Evolutionary conservation across 2,888 invertebrate species (phyloP), one percentile per base, ranked within the genome.

Genomic region (Hecatera dysodea): DNA sequence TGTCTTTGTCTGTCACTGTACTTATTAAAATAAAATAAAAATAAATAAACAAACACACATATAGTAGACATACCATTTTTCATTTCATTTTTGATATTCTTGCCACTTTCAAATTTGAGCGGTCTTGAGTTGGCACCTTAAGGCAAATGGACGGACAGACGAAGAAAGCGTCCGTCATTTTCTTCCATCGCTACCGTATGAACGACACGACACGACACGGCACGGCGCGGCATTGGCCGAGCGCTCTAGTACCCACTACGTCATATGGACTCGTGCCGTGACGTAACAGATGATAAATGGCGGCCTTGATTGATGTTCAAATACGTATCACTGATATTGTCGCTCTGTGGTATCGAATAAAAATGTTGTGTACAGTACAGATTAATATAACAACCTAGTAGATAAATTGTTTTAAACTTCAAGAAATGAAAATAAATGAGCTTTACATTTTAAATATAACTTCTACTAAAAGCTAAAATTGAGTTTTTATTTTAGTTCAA

Each of bases 301-400:
- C 55, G 12, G 29, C 63, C 76, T 44, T 73, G 79, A 73, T 76
- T 74, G 67, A 79, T 76, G 74, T 39, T 44, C 67, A 44, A 78
- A 48, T 53, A 48, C 57, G 27, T 62, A 36, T 50, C 72, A 24
- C 74, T 50, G 57, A 67, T 79, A 74, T 63, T 59, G 27, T 55
- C 36, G 1, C 4, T 27, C 50, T 52, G 12, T 50, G 68, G 39
- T 57, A 50, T 33, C 19, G 33, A 44, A 77, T 72, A 59, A 48
- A 55, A 75, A 78, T 64, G 11, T 29, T 29, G 24, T 9, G 8
- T 36, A 19, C 17, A 12, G 4, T 36, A 19, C 17, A 12, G 4
- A 59, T 67, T 46, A 15, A 56, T 36, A 36, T n/a, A 55, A 55
- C 56, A 36, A 55, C 2, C 36, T 33, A 22, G 6, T 22, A 1